Evolutionary conservation across 2,113 vertebrate genomes (phyloP).

Genomic region (Odobenus rosmarus): DNA sequence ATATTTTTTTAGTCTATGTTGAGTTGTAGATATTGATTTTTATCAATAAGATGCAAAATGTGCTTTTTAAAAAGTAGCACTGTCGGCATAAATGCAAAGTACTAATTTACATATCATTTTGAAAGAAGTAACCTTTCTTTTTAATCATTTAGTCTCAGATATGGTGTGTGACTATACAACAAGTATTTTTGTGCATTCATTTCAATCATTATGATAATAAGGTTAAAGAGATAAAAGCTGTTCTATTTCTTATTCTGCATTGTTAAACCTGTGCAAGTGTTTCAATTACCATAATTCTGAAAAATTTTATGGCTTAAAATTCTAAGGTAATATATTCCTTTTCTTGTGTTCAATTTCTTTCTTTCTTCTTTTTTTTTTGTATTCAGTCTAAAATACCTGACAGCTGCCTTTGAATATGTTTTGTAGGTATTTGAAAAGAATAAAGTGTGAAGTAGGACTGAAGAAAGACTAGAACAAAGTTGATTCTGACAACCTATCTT

Average conservation of each 20-base stretch:
- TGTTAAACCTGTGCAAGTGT: constrained; percentile 72
- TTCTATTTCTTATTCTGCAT: constrained; percentile 67
- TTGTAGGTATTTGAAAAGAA: constrained; percentile 67
- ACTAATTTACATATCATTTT: constrained; percentile 69
- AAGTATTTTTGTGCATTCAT: constrained; percentile 62
- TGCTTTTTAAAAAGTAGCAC: constrained; percentile 16
- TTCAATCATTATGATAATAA: constrained; percentile 75
- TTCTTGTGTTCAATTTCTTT: constrained; percentile 68
- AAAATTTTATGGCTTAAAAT: constrained; percentile 68
- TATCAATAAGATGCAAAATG: background rate
- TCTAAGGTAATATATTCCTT: constrained; percentile 65
- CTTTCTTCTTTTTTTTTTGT: constrained; percentile 47
- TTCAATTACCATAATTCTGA: constrained; percentile 80
- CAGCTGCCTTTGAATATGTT: constrained; percentile 77
- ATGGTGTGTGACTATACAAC: constrained; percentile 41
- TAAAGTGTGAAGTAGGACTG: constrained; percentile 55
- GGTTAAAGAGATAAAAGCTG: constrained; percentile 72
- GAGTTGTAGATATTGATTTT: constrained; percentile 54
- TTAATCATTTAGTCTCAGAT: constrained; percentile 64
- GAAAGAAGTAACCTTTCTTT: constrained; percentile 58
- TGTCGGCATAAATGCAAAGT: constrained; percentile 20
- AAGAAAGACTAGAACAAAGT: constrained; percentile 54
- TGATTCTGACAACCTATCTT: constrained; percentile 68
- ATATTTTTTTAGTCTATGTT: background rate
- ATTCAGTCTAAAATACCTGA: constrained; percentile 71